Percentiles rank a stretch among this genome's conserved stretches.
phyloP scores from a whole-genome alignment of 2,888 invertebrate genomes.

The Caenorhabditis sp. region DNA sequence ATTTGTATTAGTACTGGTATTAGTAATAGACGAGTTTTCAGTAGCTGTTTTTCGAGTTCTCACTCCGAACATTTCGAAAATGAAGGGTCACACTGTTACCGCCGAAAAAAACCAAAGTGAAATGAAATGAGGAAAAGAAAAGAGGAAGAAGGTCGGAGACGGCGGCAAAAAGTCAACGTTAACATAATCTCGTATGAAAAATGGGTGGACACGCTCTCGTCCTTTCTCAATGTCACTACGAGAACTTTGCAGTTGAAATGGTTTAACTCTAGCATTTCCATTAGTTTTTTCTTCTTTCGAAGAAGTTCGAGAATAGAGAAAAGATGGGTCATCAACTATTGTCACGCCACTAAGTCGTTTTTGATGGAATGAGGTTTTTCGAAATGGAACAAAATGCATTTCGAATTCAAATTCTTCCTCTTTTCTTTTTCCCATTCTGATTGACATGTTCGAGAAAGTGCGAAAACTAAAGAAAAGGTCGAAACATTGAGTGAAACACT shows the following conservation, averaged over 20 bases:
- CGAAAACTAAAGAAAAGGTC: no score
- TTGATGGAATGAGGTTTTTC: background rate
- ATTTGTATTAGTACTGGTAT: conserved; percentile 27
- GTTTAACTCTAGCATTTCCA: no score
- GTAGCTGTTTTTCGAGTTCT: conserved; percentile 32
- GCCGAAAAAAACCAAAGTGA: conserved; percentile 1
- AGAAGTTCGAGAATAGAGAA: no score
- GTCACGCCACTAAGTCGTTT: no score
- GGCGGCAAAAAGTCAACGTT: conserved; percentile 46
- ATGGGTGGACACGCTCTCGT: conserved; percentile 47
- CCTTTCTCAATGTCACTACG: no score
- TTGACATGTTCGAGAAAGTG: no score
- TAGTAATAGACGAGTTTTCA: conserved; percentile 41
- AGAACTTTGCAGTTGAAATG: no score
- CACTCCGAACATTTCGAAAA: conserved; percentile 37
- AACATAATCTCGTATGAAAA: conserved; percentile 58
- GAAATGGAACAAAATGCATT: background rate
- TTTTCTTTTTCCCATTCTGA: no score
- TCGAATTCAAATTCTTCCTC: no score
- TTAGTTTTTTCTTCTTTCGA: background rate
- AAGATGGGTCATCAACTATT: no score
- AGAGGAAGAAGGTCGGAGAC: conserved; percentile 5
- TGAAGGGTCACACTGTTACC: conserved; percentile 19
- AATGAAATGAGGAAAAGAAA: conserved; percentile 1
- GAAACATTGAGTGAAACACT: no score